These are phyloP conservation scores for Helostoma temminkii DNA, from an alignment of 2,797 vertebrate species.

Conservation along the genomic window DNA sequence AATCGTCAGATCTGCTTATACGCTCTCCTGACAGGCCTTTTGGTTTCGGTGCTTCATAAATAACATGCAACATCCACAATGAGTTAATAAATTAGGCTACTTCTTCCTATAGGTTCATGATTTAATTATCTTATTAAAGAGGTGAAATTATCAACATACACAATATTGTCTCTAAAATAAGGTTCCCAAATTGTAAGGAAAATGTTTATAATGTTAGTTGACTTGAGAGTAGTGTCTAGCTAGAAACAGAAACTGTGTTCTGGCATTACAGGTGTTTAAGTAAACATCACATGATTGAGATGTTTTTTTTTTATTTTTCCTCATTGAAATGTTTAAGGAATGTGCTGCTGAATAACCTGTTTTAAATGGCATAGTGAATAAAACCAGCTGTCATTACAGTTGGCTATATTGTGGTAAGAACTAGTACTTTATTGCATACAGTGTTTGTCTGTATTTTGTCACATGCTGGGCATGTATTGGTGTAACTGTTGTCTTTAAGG, in stretches of 20 bases:
- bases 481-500: background rate
- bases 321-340: slow-evolving; percentile 38
- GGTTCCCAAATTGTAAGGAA: background rate
- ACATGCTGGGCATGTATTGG: background rate
- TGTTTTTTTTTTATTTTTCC: slow-evolving; percentile 21
- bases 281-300: slow-evolving; percentile 57
- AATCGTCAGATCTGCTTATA: background rate
- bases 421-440: background rate
- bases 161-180: too few species aligned
- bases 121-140: too few species aligned
- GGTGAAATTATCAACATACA: too few species aligned
- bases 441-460: slow-evolving; percentile 9
- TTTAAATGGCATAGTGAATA: slow-evolving; percentile 55
- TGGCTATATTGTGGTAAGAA: background rate
- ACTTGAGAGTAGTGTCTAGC: background rate
- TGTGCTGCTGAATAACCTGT: slow-evolving; percentile 59
- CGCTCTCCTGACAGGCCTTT: background rate
- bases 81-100: background rate
- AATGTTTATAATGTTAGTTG: background rate
- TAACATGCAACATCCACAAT: background rate
- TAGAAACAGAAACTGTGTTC: background rate
- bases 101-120: too few species aligned
- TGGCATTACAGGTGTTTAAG: slow-evolving; percentile 41
- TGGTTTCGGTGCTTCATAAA: too few species aligned
- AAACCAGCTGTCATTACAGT: slow-evolving; percentile 13